These are phyloP conservation scores for Himalopsyche kuldschensis DNA, from an alignment of 2,888 invertebrate species.

Conservation along the genomic window DNA sequence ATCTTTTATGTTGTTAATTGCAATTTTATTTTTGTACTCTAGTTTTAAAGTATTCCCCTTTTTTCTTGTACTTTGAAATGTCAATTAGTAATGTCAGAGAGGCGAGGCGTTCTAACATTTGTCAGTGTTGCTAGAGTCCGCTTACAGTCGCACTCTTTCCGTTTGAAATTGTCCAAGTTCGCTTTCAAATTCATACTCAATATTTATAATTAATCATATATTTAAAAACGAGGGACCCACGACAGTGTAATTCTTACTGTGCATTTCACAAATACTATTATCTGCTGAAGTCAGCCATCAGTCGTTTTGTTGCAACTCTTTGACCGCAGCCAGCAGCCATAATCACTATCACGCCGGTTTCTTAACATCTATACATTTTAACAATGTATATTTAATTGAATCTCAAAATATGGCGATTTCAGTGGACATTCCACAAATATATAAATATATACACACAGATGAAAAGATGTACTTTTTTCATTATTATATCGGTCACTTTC, in stretches of 20 bases:
- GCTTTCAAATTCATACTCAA: neutral
- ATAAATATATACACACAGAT: neutral
- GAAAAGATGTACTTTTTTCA: neutral
- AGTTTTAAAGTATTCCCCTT: neutral
- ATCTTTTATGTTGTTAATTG: slow-evolving; percentile 18
- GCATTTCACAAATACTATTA: neutral
- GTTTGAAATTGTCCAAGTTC: neutral
- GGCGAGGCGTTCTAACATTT: neutral
- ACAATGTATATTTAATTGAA: neutral
- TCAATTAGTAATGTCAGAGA: slow-evolving; percentile 10
- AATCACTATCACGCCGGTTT: neutral
- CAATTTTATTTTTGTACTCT: slow-evolving; percentile 33
- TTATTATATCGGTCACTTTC: neutral
- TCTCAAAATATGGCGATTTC: neutral
- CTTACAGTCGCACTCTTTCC: neutral
- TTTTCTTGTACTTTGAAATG: slow-evolving; percentile 5
- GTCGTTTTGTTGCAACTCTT: neutral
- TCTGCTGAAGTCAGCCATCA: neutral
- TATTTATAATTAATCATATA: neutral
- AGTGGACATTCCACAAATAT: neutral
- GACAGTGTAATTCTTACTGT: neutral
- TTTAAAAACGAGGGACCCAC: neutral
- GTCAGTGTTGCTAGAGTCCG: slow-evolving; percentile 21
- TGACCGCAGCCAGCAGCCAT: neutral
- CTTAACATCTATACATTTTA: neutral